Conservation (phyloP, 23 tunicate genomes). For the Styela clava region DNA sequence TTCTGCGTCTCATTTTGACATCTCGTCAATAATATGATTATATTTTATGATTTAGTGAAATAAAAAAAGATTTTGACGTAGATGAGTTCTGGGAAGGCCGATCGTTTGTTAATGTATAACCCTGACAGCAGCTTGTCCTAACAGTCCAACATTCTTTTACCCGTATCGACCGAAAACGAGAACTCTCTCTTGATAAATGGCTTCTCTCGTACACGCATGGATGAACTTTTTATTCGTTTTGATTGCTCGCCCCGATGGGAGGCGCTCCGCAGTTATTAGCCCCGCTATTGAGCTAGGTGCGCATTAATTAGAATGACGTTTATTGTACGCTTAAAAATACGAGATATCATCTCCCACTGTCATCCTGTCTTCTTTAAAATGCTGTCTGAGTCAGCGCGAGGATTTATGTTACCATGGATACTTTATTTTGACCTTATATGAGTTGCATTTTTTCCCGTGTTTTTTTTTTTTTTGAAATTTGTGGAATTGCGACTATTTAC, state of each 20-base stretch:
- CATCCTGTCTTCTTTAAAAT: neutral
- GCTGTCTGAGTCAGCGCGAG: neutral
- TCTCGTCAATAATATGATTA: too few relatives aligned
- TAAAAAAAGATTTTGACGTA: too few relatives aligned
- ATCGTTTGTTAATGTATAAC: neutral
- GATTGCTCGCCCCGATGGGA: neutral
- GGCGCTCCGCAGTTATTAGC: neutral
- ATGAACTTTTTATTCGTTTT: conserved; percentile 4
- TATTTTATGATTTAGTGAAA: too few relatives aligned
- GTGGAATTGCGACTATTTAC: too few relatives aligned
- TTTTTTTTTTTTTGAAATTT: too few relatives aligned
- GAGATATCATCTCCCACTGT: neutral
- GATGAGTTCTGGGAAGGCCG: neutral
- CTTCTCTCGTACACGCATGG: conserved; percentile 7
- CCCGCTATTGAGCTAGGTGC: conserved; percentile 7
- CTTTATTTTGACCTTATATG: neutral
- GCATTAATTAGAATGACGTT: conserved; percentile 3
- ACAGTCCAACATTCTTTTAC: neutral
- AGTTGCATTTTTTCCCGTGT: too few relatives aligned
- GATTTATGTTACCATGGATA: neutral
- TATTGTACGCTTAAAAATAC: neutral
- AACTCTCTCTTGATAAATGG: neutral
- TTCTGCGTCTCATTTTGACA: too few relatives aligned
- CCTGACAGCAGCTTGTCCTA: neutral
- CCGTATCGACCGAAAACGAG: neutral